Base-by-base conservation (phyloP, 2,888 invertebrate species). In the Crocallis elinguaria region DNA sequence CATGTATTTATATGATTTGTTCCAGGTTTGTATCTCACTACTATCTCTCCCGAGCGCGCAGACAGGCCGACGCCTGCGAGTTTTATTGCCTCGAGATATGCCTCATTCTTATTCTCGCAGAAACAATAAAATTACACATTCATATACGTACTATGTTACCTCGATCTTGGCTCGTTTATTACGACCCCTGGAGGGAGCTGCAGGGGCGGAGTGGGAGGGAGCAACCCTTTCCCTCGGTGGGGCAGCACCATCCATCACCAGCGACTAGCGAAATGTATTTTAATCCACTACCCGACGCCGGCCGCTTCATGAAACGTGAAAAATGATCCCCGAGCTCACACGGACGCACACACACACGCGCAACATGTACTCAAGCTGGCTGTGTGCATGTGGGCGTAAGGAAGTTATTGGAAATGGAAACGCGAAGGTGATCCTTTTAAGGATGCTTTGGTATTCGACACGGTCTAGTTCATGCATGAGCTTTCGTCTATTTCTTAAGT, bases 221-320 rank as follows among this genome's bases (percentile, higher is more conserved):
- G 77, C 77, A 84, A 86, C 87, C 89, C 88, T 86, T 88, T 86
- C 79, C 77, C 76, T 75, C 69, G 54, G 66, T 25, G 71, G 68
- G 58, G 61, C 61, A 59, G 62, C 69, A 73, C 74, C 82, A 89
- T 89, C 90, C 86, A 89, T 89, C 89, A 88, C 84, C 66, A 44
- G 66, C 73, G 80, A 79, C 81, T 71, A 78, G 84, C 83, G 85
- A 88, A 90, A 90, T 90, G 90, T 91, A 91, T 90, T 91, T 90
- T 91, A 90, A 91, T 91, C 91, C 88, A 88, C 78, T 88, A 76
- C 79, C 79, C 81, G 80, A 77, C 82, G 78, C 82, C 77, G 71
- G 76, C 68, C 84, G 87, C 86, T 91, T 88, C 90, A 90, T 89
- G 88, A 88, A 88, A 88, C 84, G 87, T 91, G 91, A 91, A 89